Conservation (phyloP, 2,797 vertebrate genomes). For the Galaxias olidus region DNA sequence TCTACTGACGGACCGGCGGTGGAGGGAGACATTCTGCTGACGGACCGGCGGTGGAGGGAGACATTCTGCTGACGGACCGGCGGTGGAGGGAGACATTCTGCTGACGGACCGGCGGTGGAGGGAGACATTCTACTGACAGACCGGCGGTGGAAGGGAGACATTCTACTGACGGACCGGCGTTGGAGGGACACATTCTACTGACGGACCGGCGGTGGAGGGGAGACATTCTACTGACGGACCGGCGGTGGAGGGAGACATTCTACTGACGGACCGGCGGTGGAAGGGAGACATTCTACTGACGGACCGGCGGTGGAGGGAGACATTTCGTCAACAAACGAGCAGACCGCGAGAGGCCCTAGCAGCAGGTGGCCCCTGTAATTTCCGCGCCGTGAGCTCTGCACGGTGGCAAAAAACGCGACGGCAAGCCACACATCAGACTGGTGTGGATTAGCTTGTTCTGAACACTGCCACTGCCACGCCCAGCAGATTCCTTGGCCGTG, state of each 20-base stretch:
- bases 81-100: too few relatives aligned
- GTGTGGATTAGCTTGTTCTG: background rate
- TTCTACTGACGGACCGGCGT: too few relatives aligned
- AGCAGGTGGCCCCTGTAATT: slow-evolving; percentile 45
- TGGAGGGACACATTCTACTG: background rate
- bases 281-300: too few relatives aligned
- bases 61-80: too few relatives aligned
- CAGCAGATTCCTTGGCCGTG: too few relatives aligned
- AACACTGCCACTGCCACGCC: too few relatives aligned
- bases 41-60: too few relatives aligned
- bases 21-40: background rate
- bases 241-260: background rate
- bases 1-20: too few relatives aligned
- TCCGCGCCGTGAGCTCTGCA: slow-evolving; percentile 56
- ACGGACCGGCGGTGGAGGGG: too few relatives aligned
- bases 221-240: background rate
- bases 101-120: too few relatives aligned
- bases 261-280: background rate
- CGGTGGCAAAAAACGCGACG: slow-evolving; percentile 43
- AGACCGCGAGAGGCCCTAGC: slow-evolving; percentile 51
- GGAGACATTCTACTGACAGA: too few relatives aligned
- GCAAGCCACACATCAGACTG: slow-evolving; percentile 18
- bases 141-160: too few relatives aligned
- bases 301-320: slow-evolving; percentile 7
- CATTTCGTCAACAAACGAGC: slow-evolving; percentile 43